These are phyloP conservation scores for Tryphoninae sp. DNA, from an alignment of 2,888 invertebrate genomes.

Conservation along the genomic window DNA sequence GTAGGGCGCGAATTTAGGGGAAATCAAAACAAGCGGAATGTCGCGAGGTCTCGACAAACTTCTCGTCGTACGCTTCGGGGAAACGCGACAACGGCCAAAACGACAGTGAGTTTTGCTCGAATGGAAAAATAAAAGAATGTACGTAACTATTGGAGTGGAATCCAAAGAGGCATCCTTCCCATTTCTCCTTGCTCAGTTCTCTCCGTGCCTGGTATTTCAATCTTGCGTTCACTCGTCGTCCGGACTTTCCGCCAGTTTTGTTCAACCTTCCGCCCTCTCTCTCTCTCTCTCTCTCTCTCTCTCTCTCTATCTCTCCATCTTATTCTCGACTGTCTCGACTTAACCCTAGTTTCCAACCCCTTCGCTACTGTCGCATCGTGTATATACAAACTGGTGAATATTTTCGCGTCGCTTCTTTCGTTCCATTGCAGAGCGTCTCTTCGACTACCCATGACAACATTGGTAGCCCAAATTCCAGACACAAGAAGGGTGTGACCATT, in stretches of 20 bases:
- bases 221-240: conserved; percentile 33
- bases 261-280: neutral
- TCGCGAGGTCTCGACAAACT: conserved; percentile 33
- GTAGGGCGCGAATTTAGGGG: conserved; percentile 23
- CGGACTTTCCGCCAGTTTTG: conserved; percentile 26
- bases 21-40: conserved; percentile 49
- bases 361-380: neutral
- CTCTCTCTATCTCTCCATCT: neutral
- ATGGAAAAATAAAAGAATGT: conserved; percentile 20
- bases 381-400: neutral
- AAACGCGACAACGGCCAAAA: conserved; percentile 26
- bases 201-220: conserved; percentile 36
- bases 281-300: neutral
- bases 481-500: too few relatives aligned
- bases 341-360: conserved; percentile 18
- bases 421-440: neutral
- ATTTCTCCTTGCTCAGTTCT: conserved; percentile 29
- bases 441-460: neutral
- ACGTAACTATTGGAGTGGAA: conserved; percentile 41
- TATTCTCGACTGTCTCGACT: neutral
- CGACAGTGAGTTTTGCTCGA: conserved; percentile 5
- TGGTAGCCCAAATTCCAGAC: too few relatives aligned
- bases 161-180: conserved; percentile 32
- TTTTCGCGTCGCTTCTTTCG: neutral
- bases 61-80: conserved; percentile 35